phyloP scores from a whole-genome alignment of 2,797 vertebrate genomes.

The Danio aesculapii region DNA sequence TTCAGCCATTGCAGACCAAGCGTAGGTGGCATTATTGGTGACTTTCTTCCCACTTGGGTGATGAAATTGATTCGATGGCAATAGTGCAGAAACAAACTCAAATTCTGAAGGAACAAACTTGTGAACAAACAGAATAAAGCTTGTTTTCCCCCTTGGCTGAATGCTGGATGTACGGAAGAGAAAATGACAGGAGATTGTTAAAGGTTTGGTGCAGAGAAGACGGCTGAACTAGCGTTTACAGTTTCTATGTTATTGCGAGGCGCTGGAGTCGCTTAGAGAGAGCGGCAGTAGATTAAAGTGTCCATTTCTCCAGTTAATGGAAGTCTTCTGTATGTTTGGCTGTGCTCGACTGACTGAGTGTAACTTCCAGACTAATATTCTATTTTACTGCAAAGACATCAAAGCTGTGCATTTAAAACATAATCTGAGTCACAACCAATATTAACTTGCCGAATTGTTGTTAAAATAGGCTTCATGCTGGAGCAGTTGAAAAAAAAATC shows the following conservation, averaged over 20 bases:
- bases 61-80: constrained; percentile 37
- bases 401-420: constrained; percentile 30
- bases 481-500: constrained; percentile 5
- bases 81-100: constrained; percentile 22
- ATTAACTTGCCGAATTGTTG: constrained; percentile 24
- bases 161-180: constrained; percentile 30
- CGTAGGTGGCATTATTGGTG: constrained; percentile 31
- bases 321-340: constrained; percentile 20
- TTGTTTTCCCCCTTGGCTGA: constrained; percentile 17
- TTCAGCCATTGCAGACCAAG: constrained; percentile 13
- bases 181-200: background rate
- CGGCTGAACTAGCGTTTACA: constrained; percentile 6
- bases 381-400: constrained; percentile 20
- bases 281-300: constrained; percentile 43
- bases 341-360: too few species aligned
- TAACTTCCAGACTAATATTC: constrained; percentile 25
- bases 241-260: constrained; percentile 13
- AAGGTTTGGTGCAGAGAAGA: constrained; percentile 35
- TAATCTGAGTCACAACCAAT: constrained; percentile 56
- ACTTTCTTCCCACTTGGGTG: constrained; percentile 34
- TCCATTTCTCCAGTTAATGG: constrained; percentile 39
- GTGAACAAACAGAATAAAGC: background rate
- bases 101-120: constrained; percentile 19
- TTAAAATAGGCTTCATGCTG: constrained; percentile 26
- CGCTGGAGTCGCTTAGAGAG: constrained; percentile 28